phyloP scores from a whole-genome alignment of 2,888 invertebrate genomes.

The Acanthosepion pharaonis region DNA sequence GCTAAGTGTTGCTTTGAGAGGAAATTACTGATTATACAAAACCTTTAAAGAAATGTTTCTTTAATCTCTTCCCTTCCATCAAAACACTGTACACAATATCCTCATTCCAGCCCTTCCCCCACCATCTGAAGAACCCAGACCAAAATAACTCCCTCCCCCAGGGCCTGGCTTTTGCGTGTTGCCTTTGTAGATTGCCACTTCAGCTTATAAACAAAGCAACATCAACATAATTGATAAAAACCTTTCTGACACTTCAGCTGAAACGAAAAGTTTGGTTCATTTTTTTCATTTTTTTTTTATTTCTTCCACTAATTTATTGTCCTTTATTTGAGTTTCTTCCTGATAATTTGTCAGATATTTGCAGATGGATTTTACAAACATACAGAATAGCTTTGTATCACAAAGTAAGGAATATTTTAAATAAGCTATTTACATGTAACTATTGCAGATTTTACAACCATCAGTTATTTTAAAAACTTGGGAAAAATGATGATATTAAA shows the following conservation, averaged over 20 bases:
- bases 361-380: not conserved
- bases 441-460: no score
- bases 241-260: not conserved
- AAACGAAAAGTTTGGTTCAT: not conserved
- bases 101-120: not conserved
- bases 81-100: not conserved
- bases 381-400: no score
- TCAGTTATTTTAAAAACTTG: no score
- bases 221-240: conserved; percentile 9
- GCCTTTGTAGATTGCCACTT: not conserved
- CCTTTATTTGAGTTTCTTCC: not conserved
- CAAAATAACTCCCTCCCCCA: not conserved
- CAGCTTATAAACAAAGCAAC: not conserved
- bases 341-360: not conserved
- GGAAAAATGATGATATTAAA: no score
- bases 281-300: not conserved
- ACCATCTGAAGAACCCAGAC: not conserved
- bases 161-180: not conserved
- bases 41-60: not conserved
- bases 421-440: no score
- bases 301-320: no score
- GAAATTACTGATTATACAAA: not conserved
- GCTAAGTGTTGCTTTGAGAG: not conserved
- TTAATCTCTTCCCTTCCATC: conserved; percentile 18
- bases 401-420: no score